Conservation (phyloP, 1,140 invertebrate species). For the Drosophila quadrilineata region DNA sequence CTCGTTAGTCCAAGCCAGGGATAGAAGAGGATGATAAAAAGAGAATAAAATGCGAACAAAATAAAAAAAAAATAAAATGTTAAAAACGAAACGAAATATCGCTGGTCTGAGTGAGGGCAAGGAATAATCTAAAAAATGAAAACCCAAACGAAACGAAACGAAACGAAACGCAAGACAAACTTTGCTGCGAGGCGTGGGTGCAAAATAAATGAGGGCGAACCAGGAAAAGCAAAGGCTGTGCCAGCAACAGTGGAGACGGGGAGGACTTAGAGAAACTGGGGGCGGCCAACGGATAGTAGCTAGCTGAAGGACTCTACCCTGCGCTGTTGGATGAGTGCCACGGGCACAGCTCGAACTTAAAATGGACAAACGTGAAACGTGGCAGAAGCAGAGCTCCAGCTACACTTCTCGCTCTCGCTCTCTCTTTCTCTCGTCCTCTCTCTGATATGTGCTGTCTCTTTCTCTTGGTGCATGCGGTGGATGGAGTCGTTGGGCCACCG, state of each 20-base stretch:
- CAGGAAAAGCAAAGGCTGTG: too few species aligned
- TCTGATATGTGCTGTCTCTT: too few species aligned
- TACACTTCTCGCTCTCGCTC: too few species aligned
- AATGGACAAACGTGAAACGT: constrained; percentile 72
- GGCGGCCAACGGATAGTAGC: constrained; percentile 6
- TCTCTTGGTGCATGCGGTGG: constrained; percentile 10
- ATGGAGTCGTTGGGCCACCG: constrained; percentile 22
- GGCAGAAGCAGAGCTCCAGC: too few species aligned
- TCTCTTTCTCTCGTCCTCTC: too few species aligned
- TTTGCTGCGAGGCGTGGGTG: constrained; percentile 76
- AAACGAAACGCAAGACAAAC: constrained; percentile 65
- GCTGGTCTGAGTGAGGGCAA: constrained; percentile 51
- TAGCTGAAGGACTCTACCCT: constrained; percentile 69
- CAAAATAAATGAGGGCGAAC: constrained; percentile 69
- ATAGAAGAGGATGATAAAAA: constrained; percentile 25
- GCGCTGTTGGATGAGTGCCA: constrained; percentile 70
- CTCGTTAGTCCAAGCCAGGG: constrained; percentile 65
- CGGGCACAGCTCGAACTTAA: constrained; percentile 76
- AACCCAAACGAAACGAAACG: constrained; percentile 71
- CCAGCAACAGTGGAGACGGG: background rate
- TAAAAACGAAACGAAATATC: constrained; percentile 27
- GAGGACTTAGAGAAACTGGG: too few species aligned
- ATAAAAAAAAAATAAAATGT: constrained; percentile 18
- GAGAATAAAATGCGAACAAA: constrained; percentile 20
- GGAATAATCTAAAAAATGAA: constrained; percentile 79